Base-by-base conservation (phyloP, 2,113 vertebrate genomes). In the Trogon melanurus region DNA sequence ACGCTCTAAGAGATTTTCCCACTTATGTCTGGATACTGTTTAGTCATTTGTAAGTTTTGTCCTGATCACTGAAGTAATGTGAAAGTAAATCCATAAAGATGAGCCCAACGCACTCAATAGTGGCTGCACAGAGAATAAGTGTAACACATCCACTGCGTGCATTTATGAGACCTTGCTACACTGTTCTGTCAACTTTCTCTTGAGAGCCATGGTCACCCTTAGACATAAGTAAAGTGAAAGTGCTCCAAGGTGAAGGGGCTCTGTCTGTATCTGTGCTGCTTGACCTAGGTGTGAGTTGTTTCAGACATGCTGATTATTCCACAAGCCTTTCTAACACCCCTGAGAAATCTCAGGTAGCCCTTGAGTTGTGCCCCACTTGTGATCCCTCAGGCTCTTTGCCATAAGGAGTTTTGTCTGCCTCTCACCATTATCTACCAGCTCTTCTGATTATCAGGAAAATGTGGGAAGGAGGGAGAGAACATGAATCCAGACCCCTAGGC, bases 401-500 rank as follows among this genome's bases (percentile, higher is more conserved):
- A 0, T 45, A 57, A 85, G 94, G 88, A 72, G 58, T 85, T 76
- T 45, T 91, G 96, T 97, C 95, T 97, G 95, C 76, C 86, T 97
- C 96, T 95, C 96, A 96, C 89, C 94, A 95, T 92, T 93, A 93
- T 73, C 86, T 91, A 86, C 92, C 61, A 86, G 83, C 38, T 71
- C 41, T 94, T 91, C 73, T 89, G 89, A 92, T 84, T 81, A 95
- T 93, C 91, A 95, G 86, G 66, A 85, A 60, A 89, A 95, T 97
- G 96, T 95, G 96, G 94, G 95, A 97, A 97, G 96, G 69, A 97
- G 66, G 61, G 86, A 95, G 58, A 93, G 80, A 93, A 79, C 38
- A 15, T 47, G 91, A 97, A 97, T 97, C 84, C 86, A 97, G 95
- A 92, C 76, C 96, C 71, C 48, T 53, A 93, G 94, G 96, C 95